Percentiles rank a stretch among this genome's conserved stretches.
These are phyloP conservation scores for Terrapene triunguis DNA, from an alignment of 2,113 vertebrate genomes.

Conservation along the genomic window DNA sequence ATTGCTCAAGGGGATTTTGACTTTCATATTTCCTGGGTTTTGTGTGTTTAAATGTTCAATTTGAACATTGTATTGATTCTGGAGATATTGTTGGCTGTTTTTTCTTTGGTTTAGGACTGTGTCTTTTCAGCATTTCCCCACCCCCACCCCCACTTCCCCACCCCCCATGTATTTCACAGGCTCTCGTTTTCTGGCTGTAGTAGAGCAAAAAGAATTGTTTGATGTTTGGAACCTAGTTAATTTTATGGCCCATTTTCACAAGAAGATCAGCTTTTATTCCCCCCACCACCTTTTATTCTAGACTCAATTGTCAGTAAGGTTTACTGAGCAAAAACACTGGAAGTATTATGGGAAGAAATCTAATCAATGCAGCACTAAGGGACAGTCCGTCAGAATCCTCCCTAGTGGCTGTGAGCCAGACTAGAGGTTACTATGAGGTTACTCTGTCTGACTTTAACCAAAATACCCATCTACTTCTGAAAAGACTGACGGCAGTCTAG, in stretches of 20 bases:
- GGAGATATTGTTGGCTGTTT: neutral
- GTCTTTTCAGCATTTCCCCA: neutral
- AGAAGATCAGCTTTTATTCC: constrained; percentile 74
- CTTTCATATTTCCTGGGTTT: neutral
- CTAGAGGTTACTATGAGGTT: constrained; percentile 90
- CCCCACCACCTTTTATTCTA: constrained; percentile 58
- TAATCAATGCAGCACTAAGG: constrained; percentile 69
- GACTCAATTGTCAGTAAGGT: constrained; percentile 70
- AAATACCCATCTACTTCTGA: constrained; percentile 78
- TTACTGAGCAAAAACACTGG: constrained; percentile 81
- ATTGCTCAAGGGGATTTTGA: neutral
- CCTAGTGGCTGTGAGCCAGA: constrained; percentile 81
- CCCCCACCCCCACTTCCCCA: too few relatives aligned
- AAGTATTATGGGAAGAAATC: constrained; percentile 82
- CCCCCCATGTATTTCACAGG: neutral
- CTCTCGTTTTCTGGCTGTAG: constrained; percentile 41
- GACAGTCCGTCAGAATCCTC: constrained; percentile 30
- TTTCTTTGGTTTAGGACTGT: neutral
- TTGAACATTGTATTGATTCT: neutral
- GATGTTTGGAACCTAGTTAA: constrained; percentile 58
- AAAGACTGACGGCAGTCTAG: constrained; percentile 62
- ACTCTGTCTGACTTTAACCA: constrained; percentile 91
- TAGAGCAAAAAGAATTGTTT: constrained; percentile 55
- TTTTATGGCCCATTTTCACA: constrained; percentile 70
- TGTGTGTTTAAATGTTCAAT: neutral